Base-by-base conservation (phyloP, 2,888 invertebrate genomes). In the Cerastoderma edule region DNA sequence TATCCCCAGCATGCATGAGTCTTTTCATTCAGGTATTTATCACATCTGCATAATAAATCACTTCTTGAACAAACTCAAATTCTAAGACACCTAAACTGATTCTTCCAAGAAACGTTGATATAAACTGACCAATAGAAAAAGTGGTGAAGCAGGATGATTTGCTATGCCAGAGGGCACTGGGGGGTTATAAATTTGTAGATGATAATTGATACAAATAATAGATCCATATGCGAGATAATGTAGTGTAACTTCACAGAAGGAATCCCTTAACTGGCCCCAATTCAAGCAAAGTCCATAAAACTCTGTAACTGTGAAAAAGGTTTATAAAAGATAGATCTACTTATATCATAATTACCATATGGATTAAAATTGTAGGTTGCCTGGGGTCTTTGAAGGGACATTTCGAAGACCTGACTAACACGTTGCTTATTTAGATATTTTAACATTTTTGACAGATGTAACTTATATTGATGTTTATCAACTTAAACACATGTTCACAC, bases 311-410 rank as follows among this genome's bases (percentile, higher is more conserved):
- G 66, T 72, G 75, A 72, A 69, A 72, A 66, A 78, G 67, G 57
- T 48, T 32, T 39, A n/a, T 72, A 66, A 75, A 60, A 77, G 72
- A 72, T 35, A 66, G 63, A 13, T 57, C 73, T 66, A 74, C 66
- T 74, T 74, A 74, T 72, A 66, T 63, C 53, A 53, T 76, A 77
- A 74, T 77, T 72, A 69, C 74, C 75, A 70, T 72, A 69, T 78
- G 75, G 75, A 78, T 78, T 81, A 74, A 76, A 80, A 75, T 72
- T 69, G 68, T 24, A 39, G 32, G 48, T 73, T 50, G 54, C 72
- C 75, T 44, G 13, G 65, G 72, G n/a, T 27, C 27, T 30, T 56
- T 16, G 50, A 24, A 67, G 75, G 67, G 57, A 33, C 56, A 67
- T 72, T 69, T 54, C 44, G 32, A 70, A 28, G 27, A n/a, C n/a